Percentiles rank a stretch among this genome's conserved stretches.
Conservation (phyloP, 2,113 vertebrate species). For the human (Homo sapiens) region GRCh38 chr3:89102001-89102500, state of each 20-base stretch:
- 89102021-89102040: background rate
- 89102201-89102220: background rate
- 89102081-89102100: background rate
- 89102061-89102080: background rate
- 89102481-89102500: too few relatives aligned
- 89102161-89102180: background rate
- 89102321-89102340: background rate
- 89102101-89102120: background rate
- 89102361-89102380: fast-evolving
- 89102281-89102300: background rate
- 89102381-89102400: too few relatives aligned
- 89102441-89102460: too few relatives aligned
- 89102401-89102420: too few relatives aligned
- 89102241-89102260: background rate
- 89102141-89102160: background rate
- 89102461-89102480: too few relatives aligned
- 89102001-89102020: background rate
- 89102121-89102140: background rate
- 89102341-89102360: conserved; percentile 32
- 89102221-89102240: background rate
- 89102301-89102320: background rate
- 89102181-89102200: background rate
- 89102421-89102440: too few relatives aligned
- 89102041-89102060: background rate
- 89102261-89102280: background rate